A percentile compares a stretch with the other conserved stretches of the same genome.
These are phyloP conservation scores for Melanargia galathea DNA, from an alignment of 2,888 invertebrate species.

Conservation along the genomic window DNA sequence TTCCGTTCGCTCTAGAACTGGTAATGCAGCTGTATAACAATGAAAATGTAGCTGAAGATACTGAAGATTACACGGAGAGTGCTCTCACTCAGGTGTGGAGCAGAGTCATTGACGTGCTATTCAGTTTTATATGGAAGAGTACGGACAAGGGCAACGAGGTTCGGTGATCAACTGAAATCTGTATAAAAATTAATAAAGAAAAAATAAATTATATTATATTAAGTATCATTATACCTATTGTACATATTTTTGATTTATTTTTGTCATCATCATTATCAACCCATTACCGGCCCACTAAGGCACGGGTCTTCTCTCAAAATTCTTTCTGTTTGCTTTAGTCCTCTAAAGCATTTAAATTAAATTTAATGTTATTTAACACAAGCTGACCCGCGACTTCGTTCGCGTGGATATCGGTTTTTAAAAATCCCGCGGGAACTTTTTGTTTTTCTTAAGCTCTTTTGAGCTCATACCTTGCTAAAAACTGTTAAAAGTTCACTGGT, in stretches of 20 bases:
- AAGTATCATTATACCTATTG: not conserved
- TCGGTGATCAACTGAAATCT: conserved; percentile 5
- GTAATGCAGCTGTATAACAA: conserved; percentile 61
- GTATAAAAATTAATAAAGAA: not conserved
- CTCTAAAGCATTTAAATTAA: too few relatives aligned
- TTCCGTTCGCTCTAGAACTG: conserved; percentile 67
- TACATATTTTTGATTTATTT: not conserved
- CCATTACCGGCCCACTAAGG: too few relatives aligned
- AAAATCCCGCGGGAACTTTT: too few relatives aligned
- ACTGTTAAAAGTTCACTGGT: too few relatives aligned
- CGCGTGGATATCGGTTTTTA: too few relatives aligned
- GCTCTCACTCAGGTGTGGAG: conserved; percentile 56
- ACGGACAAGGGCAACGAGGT: conserved; percentile 34
- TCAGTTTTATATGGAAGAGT: conserved; percentile 53
- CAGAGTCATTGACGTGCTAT: conserved; percentile 55
- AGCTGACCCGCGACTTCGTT: too few relatives aligned
- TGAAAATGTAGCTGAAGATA: not conserved
- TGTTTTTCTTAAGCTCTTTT: too few relatives aligned
- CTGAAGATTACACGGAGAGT: conserved; percentile 9
- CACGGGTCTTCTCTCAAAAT: too few relatives aligned
- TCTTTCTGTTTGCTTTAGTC: too few relatives aligned
- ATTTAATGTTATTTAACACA: too few relatives aligned
- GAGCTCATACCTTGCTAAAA: too few relatives aligned
- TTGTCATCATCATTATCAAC: too few relatives aligned
- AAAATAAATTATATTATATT: not conserved